phyloP scores from a whole-genome alignment of 2,888 invertebrate genomes.

The Bhutanitis thaidina region DNA sequence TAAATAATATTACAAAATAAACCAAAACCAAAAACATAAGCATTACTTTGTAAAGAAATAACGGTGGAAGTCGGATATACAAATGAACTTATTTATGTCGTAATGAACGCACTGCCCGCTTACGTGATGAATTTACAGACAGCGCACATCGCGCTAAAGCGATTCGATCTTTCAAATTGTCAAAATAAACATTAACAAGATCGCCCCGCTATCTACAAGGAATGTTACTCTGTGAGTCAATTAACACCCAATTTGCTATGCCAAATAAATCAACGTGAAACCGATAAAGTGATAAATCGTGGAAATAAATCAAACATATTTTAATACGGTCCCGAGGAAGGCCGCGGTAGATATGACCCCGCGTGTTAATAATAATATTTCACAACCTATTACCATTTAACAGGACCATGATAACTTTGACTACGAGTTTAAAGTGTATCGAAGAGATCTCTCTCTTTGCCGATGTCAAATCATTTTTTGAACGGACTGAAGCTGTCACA shows the following conservation, averaged over 20 bases:
- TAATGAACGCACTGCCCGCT: no score
- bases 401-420: not conserved
- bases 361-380: slow-evolving; percentile 13
- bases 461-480: no score
- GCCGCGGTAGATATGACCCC: slow-evolving; percentile 4
- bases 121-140: no score
- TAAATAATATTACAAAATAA: no score
- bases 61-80: no score
- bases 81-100: no score
- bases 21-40: no score
- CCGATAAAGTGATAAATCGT: slow-evolving; percentile 16
- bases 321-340: slow-evolving; percentile 10
- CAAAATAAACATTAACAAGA: not conserved
- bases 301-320: slow-evolving; percentile 14
- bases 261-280: slow-evolving; percentile 17
- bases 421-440: not conserved
- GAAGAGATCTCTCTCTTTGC: not conserved
- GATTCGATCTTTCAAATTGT: no score
- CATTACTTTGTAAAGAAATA: no score
- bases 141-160: no score
- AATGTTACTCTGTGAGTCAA: not conserved
- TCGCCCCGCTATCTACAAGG: not conserved
- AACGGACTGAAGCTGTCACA: no score
- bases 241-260: slow-evolving; percentile 17
- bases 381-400: slow-evolving; percentile 11